Base-by-base conservation (phyloP, 2,888 invertebrate species). In the Rotaria macrura region DNA sequence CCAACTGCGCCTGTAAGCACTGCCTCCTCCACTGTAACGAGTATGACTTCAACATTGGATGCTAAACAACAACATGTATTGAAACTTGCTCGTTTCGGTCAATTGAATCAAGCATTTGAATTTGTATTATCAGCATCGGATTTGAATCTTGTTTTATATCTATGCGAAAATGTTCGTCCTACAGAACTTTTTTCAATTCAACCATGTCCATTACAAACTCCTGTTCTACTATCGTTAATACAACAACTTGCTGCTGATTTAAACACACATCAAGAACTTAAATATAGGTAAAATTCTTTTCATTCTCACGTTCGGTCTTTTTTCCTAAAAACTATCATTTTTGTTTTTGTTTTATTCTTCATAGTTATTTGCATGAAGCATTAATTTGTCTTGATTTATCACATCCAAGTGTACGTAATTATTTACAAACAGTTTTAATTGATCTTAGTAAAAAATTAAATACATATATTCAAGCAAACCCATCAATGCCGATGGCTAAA, bases 231-330 rank as follows among this genome's bases (percentile, higher is more conserved):
- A 85, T 96, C 97, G 6, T 93, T 98, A 49, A 95, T 98, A 88
- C 96, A 97, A 90, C 97, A 97, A 91, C 93, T 97, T 38, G 95
- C 96, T 34, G 94, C 95, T 0, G 96, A 97, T 89, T 93, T 97
- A 92, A 93, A 93, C 87, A 93, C 94, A 87, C 94, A 95, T 89
- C 95, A 95, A 23, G 94, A 95, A 89, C 92, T 94, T 34, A 95
- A 95, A 91, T 93, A 94, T 88, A 94, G 93, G 95, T 95, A 91
- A 91, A 91, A 88, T 14, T 43, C 4, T 38, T 38, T n/a, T 25
- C 7, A 12, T 65, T 72, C 34, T 38, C 4, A 17, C n/a, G n/a
- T n/a, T n/a, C n/a, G n/a, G n/a, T n/a, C n/a, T n/a, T n/a, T n/a
- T n/a, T n/a, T n/a, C n/a, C n/a, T n/a, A n/a, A n/a, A n/a, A n/a